These are phyloP conservation scores for Eidolon dupreanum DNA, from an alignment of 2,797 vertebrate species.

Conservation along the genomic window DNA sequence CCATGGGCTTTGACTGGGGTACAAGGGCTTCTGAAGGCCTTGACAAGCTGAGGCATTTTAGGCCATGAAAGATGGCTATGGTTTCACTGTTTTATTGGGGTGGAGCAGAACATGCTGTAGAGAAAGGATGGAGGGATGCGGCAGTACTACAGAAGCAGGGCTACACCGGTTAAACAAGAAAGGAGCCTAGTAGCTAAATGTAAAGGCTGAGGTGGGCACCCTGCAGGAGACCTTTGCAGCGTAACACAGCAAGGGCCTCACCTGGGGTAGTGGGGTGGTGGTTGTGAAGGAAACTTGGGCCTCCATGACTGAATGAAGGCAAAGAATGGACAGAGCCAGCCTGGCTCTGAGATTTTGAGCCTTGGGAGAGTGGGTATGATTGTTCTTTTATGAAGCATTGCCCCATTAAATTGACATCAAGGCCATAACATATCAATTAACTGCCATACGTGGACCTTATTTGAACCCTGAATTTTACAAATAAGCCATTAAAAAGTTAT, in stretches of 20 bases:
- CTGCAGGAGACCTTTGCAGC: not conserved
- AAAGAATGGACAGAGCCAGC: not conserved
- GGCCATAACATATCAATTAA: not conserved
- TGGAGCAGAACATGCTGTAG: not conserved
- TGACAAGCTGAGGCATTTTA: not conserved
- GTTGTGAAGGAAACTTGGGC: not conserved
- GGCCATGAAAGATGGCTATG: not conserved
- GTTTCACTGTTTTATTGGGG: not conserved
- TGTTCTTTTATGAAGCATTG: not conserved
- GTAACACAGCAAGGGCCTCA: not conserved
- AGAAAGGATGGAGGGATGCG: not conserved
- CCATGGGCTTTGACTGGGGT: fast-evolving
- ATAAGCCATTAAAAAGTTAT: not conserved
- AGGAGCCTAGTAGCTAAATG: not conserved
- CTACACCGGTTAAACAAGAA: not conserved
- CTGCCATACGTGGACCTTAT: not conserved
- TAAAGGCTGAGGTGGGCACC: not conserved
- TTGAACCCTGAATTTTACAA: conserved; percentile 8
- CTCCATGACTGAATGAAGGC: not conserved
- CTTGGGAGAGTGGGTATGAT: not conserved
- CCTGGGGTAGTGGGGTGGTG: not conserved
- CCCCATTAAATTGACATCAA: not conserved
- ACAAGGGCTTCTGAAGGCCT: not conserved
- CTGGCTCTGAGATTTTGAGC: not conserved
- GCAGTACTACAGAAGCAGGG: not conserved